Evolutionary conservation across 2,888 invertebrate genomes (phyloP), one percentile per base, ranked within the genome.

Genomic region (Euphydryas editha): DNA sequence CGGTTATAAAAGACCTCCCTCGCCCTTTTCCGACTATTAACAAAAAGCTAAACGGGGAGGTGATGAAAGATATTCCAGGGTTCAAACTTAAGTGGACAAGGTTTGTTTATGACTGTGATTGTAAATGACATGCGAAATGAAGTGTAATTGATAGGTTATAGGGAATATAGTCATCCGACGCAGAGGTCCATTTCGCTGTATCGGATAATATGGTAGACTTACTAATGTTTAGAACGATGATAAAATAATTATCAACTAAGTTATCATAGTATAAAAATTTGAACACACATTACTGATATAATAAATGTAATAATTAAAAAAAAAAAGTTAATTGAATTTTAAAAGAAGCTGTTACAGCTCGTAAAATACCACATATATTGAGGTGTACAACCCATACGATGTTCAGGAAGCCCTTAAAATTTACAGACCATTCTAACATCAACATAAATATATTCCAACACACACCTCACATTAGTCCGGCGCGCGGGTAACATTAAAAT

Each of bases 51-150:
- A 65, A 24, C 30, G 17, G 51, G n/a, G 30, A 42, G 39, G 42
- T 61, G 42, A 13, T 24, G 42, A 51, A 60, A 61, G 61, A 57
- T 57, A 30, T 44, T 42, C 70, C 18, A 72, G 61, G 68, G 80
- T 56, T 80, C 83, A 74, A 55, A 36, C 73, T 75, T 74, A 8
- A 67, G 21, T 84, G 81, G 83, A 65, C 56, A 57, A 44, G 36
- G 65, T 75, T 70, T 68, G 71, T 65, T 68, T 77, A 76, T 78
- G 75, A 73, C 73, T 83, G 83, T 76, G 75, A 70, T 66, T 70
- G 70, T 51, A 57, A 80, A 81, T 85, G 84, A 84, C 86, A 78
- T 76, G 79, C 78, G 79, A 83, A 84, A 83, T 83, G 85, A 82
- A 82, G 80, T 81, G 81, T 78, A 85, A 87, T 74, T 77, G 81